Base-by-base conservation (phyloP, 2,888 invertebrate genomes). In the Troides helena region DNA sequence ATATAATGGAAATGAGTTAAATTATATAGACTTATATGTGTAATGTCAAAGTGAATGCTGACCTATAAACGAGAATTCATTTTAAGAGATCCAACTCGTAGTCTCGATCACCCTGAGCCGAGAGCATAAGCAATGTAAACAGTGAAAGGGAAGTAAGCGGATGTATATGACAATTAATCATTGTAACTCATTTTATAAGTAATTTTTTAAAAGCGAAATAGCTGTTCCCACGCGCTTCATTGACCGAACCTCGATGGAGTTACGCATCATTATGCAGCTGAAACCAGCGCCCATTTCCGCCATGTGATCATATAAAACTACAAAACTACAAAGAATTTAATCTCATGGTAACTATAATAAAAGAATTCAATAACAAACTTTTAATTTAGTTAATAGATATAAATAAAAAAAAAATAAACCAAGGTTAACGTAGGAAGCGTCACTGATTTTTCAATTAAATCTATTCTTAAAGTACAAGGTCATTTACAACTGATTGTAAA, bases 251-350 rank as follows among this genome's bases (percentile, higher is more conserved):
- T 78, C 75, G 79, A 79, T 76, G 78, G 79, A 78, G 80, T 85
- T 84, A 85, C 84, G 89, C 84, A 75, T 79, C 88, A 88, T 89
- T 88, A 73, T 80, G 80, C 81, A 81, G 80, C 82, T 77, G 77
- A 80, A 80, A 80, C 80, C 84, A 81, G 84, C 85, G 82, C 86
- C 86, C 87, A 89, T 87, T 90, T 90, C 90, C 90, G 90, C 81
- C 82, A 83, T 80, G 77, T 81, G 81, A 78, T 81, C 75, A 80
- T 81, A 83, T 83, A 79, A 76, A 77, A 78, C 73, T 74, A 76
- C 75, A 76, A 79, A 77, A 78, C 73, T 74, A 76, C 75, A 76
- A 79, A 81, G 77, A 78, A 80, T 72, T 46, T 69, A 71, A 73
- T 73, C 72, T 72, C 71, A 68, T 69, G 71, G 70, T 69, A 67